Conservation (phyloP, 2,113 vertebrate species). For the Sceloporus tristichus region DNA sequence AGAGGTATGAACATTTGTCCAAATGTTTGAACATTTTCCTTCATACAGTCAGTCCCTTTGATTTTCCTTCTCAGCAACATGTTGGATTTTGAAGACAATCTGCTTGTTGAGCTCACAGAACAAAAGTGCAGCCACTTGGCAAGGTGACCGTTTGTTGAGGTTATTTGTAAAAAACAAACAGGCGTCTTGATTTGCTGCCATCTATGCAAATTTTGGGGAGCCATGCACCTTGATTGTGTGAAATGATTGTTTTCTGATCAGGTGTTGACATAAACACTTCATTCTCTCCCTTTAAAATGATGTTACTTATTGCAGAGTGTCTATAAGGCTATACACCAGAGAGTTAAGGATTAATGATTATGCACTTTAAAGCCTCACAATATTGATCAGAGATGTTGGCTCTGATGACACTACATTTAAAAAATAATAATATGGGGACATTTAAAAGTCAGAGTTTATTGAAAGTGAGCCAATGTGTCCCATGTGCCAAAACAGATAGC, state of each 20-base stretch:
- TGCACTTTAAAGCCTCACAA: conserved; percentile 13
- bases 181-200: conserved; percentile 16
- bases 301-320: neutral
- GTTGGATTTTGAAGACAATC: neutral
- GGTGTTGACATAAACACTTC: conserved; percentile 22
- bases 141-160: conserved; percentile 4
- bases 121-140: conserved; percentile 20
- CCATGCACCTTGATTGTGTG: neutral
- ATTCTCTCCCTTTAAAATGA: conserved; percentile 20
- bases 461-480: neutral
- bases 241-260: conserved; percentile 22
- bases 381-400: conserved; percentile 28
- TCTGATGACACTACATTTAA: conserved; percentile 25
- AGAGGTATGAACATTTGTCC: too few species aligned
- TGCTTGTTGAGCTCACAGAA: neutral
- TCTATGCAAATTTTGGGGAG: neutral
- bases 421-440: neutral
- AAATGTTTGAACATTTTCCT: neutral
- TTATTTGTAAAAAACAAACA: conserved; percentile 28
- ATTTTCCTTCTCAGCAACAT: neutral
- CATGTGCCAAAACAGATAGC: neutral
- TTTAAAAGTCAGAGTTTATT: neutral
- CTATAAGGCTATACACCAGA: conserved; percentile 4
- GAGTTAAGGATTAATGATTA: conserved; percentile 23
- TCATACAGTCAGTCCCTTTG: neutral